These are phyloP conservation scores for Magallana ariakensis DNA, from an alignment of 1,140 invertebrate genomes.

Conservation along the genomic window DNA sequence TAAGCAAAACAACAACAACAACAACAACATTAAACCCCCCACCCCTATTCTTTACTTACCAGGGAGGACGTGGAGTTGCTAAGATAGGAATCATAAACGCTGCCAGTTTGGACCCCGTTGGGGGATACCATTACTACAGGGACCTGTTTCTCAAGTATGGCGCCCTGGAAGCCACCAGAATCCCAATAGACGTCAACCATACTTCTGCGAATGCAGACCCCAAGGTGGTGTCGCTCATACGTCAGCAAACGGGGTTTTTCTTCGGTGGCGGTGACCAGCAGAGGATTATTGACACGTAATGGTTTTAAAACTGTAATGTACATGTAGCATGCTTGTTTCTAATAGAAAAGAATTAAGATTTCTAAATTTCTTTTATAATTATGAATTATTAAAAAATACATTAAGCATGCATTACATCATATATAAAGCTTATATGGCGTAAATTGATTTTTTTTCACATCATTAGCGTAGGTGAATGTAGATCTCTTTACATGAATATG, in stretches of 20 bases:
- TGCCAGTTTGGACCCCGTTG: conserved; percentile 58
- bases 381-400: no score
- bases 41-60: no score
- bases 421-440: no score
- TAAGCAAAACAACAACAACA: no score
- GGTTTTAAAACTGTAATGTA: not conserved
- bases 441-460: no score
- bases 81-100: conserved; percentile 68
- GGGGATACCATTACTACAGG: conserved; percentile 57
- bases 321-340: no score
- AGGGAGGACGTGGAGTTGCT: conserved; percentile 67
- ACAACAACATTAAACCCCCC: no score
- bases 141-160: conserved; percentile 63
- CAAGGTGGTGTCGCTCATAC: conserved; percentile 60
- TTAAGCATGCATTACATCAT: no score
- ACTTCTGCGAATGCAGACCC: conserved; percentile 51
- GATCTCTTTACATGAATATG: no score
- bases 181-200: conserved; percentile 63
- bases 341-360: no score
- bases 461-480: no score
- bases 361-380: not conserved
- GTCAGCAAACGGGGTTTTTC: conserved; percentile 73
- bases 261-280: conserved; percentile 74
- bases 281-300: conserved; percentile 67
- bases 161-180: conserved; percentile 54